Percentiles rank a stretch among this genome's conserved stretches.
phyloP scores from a whole-genome alignment of 1,140 invertebrate species.

The Euura saliciscinereae region DNA sequence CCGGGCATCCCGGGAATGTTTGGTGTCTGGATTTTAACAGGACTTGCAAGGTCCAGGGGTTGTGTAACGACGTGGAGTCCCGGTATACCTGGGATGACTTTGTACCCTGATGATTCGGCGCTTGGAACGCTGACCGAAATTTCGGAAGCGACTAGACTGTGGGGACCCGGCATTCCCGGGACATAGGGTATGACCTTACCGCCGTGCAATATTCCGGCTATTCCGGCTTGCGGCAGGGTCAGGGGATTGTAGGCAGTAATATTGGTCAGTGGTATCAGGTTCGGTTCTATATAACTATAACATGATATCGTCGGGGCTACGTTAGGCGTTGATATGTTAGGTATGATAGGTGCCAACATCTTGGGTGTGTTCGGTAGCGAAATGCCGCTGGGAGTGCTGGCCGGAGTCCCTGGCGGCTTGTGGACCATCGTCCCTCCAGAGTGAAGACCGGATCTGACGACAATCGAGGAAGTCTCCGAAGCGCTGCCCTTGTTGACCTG shows the following conservation, averaged over 20 bases:
- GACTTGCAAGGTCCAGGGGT: conserved; percentile 49
- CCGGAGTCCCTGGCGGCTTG: conserved; percentile 55
- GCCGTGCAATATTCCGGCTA: conserved; percentile 54
- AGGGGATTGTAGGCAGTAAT: conserved; percentile 78
- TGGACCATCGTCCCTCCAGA: conserved; percentile 75
- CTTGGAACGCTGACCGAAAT: conserved; percentile 47
- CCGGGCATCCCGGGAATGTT: conserved; percentile 30
- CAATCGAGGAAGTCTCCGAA: conserved; percentile 64
- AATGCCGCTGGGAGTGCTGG: conserved; percentile 40
- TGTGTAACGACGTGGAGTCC: conserved; percentile 45
- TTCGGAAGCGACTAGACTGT: conserved; percentile 58
- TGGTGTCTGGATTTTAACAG: conserved; percentile 35
- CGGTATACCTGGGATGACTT: conserved; percentile 46
- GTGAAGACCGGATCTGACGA: conserved; percentile 75
- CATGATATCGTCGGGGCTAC: conserved; percentile 57
- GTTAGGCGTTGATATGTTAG: conserved; percentile 65
- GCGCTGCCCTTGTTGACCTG: conserved; percentile 37
- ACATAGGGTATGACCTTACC: conserved; percentile 82
- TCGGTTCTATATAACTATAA: conserved; percentile 49
- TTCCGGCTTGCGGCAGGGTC: conserved; percentile 56
- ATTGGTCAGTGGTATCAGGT: conserved; percentile 55
- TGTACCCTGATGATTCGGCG: conserved; percentile 38
- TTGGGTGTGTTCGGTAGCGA: conserved; percentile 64
- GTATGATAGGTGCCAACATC: conserved; percentile 63
- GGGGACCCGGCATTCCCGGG: conserved; percentile 85